These are phyloP conservation scores for Chionodraco myersi DNA, from an alignment of 2,113 vertebrate species.

Conservation along the genomic window DNA sequence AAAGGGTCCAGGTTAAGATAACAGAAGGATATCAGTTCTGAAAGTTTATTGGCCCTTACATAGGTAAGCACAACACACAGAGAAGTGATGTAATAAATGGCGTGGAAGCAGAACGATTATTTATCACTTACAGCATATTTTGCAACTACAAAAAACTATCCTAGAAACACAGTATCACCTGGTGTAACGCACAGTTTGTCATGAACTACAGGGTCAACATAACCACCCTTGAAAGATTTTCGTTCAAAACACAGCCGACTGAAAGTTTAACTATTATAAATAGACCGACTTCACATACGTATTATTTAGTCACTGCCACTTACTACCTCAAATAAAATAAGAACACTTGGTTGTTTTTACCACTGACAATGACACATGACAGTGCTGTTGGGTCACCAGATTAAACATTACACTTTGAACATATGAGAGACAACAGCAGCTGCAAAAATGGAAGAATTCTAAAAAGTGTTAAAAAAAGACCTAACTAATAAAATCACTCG, in stretches of 20 bases:
- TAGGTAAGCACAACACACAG: constrained; percentile 42
- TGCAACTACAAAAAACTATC: constrained; percentile 25
- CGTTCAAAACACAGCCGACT: constrained; percentile 2
- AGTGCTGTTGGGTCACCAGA: constrained; percentile 12
- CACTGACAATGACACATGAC: constrained; percentile 14
- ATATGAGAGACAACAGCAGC: neutral
- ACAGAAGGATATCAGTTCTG: constrained; percentile 1
- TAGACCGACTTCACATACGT: constrained; percentile 20
- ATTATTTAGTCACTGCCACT: constrained; percentile 20
- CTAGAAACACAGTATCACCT: constrained; percentile 40
- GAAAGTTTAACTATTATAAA: constrained; percentile 15
- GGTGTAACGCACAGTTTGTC: constrained; percentile 36
- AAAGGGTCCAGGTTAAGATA: neutral
- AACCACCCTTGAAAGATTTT: constrained; percentile 4
- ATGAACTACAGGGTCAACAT: constrained; percentile 28
- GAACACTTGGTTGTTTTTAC: constrained; percentile 36
- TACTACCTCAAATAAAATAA: constrained; percentile 40
- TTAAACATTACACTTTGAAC: constrained; percentile 9
- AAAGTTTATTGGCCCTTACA: constrained; percentile 50
- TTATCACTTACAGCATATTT: constrained; percentile 31
- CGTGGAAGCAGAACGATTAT: constrained; percentile 23
- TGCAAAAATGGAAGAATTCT: constrained; percentile 32
- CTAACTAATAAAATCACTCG: neutral
- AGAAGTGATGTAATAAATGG: neutral
- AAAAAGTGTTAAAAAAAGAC: constrained; percentile 15